These are phyloP conservation scores for Rapana venosa DNA, from an alignment of 2,888 invertebrate genomes.

Conservation along the genomic window DNA sequence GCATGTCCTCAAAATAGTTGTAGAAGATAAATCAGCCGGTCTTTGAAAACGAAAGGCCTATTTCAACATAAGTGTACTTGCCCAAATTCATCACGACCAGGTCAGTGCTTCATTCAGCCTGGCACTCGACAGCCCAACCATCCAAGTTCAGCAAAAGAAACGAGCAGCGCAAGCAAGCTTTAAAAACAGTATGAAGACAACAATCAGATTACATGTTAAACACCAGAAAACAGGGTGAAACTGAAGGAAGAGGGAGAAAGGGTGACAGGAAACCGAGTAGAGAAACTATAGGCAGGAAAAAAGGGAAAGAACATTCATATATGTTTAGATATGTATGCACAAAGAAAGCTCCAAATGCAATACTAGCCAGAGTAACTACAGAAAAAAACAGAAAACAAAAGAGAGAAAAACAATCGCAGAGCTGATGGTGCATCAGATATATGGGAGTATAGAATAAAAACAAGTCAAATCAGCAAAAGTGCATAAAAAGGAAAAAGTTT, in stretches of 20 bases:
- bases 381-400: not conserved
- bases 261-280: not conserved
- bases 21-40: not conserved
- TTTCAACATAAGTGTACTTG: not conserved
- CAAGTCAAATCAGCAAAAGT: not conserved
- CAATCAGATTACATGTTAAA: slow-evolving; percentile 4
- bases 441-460: not conserved
- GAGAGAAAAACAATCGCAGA: not conserved
- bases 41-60: slow-evolving; percentile 7
- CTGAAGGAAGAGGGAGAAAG: not conserved
- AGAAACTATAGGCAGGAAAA: not conserved
- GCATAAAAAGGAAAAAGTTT: not conserved
- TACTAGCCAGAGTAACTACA: not conserved
- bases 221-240: not conserved
- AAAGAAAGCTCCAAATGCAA: too few species aligned
- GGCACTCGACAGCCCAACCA: slow-evolving; percentile 4
- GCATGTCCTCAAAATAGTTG: not conserved
- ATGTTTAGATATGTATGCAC: not conserved
- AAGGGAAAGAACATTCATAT: not conserved
- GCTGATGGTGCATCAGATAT: slow-evolving; percentile 36
- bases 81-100: slow-evolving; percentile 2
- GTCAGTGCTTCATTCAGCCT: not conserved
- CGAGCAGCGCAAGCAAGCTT: slow-evolving; percentile 26
- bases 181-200: slow-evolving; percentile 5
- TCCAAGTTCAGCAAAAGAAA: slow-evolving; percentile 9